phyloP scores from a whole-genome alignment of 1,140 invertebrate species.

The Conus betulinus region DNA sequence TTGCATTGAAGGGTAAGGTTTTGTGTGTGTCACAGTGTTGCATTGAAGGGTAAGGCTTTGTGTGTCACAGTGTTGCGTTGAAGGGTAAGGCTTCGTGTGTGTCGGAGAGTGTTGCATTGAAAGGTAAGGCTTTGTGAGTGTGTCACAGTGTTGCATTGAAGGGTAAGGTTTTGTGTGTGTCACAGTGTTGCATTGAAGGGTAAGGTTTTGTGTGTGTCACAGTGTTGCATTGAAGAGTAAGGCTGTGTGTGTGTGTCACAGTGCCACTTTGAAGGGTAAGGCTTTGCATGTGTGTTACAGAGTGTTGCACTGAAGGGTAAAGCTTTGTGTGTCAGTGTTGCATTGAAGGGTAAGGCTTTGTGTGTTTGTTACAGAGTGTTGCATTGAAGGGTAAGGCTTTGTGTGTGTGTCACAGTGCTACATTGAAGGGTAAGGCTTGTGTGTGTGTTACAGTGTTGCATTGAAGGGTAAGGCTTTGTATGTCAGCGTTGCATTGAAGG shows the following conservation, averaged over 20 bases:
- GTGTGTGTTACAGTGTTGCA: neutral
- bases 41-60: neutral
- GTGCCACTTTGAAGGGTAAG: too few relatives aligned
- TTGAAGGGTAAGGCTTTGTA: too few relatives aligned
- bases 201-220: neutral
- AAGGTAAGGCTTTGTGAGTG: slow-evolving; percentile 53
- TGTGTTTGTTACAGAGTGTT: slow-evolving; percentile 75
- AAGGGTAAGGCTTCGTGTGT: neutral
- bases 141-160: neutral
- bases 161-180: neutral
- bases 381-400: slow-evolving; percentile 63
- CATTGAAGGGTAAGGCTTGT: too few relatives aligned
- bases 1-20: neutral
- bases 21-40: neutral
- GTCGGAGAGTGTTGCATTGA: slow-evolving; percentile 75
- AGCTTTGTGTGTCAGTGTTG: neutral
- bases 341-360: too few relatives aligned
- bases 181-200: neutral
- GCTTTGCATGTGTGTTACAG: too few relatives aligned
- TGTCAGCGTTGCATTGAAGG: too few relatives aligned
- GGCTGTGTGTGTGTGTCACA: too few relatives aligned
- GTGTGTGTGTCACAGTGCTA: neutral
- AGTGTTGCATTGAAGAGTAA: too few relatives aligned
- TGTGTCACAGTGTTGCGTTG: neutral
- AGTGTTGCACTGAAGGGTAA: too few relatives aligned